Base-by-base conservation (phyloP, 1,140 invertebrate genomes). In the Hylaeus volcanicus region DNA sequence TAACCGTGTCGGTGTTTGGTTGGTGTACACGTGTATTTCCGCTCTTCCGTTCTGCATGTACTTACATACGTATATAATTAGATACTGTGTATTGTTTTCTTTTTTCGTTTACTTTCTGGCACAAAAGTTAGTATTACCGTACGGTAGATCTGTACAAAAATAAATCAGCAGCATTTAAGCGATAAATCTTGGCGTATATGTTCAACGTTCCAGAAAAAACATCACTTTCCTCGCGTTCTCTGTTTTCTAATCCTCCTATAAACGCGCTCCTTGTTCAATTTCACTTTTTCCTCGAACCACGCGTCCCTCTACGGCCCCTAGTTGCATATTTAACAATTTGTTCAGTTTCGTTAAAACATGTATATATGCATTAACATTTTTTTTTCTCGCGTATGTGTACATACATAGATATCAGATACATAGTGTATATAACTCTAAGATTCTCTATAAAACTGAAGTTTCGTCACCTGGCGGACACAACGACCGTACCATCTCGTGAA, bases 101-200 rank as follows among this genome's bases (percentile, higher is more conserved):
- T 73, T 66, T 63, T 87, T 78, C 86, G 68, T 88, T 88, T 89
- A 88, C 86, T 84, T 84, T 90, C 84, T 91, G 86, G 89, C 90
- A 90, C 88, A 90, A 86, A 88, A 79, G 83, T 90, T 85, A 88
- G 85, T 78, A 74, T 87, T 69, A 86, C 77, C 71, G 65, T 74
- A 86, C 66, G 80, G 85, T 89, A 86, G 87, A 89, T 91, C 86
- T 91, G 84, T 91, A 92, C 84, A 92, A 92, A 92, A 92, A 92
- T 92, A 92, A 92, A 90, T 89, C 11, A 83, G 84, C 84, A 87
- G 79, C 81, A 84, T 84, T 87, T 86, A 89, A 89, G 75, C 85
- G 83, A 75, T 65, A 58, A 39, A 51, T 51, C 58, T 72, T 72
- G 48, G 48, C 68, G 41, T 48, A 53, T 39, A 15, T 70, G 39